Evolutionary conservation across 64 coral and sea anemone species (phyloP).

Genomic region (Montipora efflorescens): DNA sequence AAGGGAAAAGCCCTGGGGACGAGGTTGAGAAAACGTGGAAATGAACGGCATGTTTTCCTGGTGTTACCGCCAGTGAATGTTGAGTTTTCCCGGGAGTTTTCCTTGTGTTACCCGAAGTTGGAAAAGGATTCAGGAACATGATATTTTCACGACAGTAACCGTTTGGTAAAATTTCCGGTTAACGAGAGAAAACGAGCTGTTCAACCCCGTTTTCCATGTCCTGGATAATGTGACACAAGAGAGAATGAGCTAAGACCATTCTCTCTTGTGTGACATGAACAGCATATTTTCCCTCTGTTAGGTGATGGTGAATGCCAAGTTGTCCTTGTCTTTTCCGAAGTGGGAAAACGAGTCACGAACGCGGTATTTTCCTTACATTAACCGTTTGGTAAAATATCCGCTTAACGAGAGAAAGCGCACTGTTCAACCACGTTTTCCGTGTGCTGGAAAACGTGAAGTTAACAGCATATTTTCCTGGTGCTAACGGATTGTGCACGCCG

Average conservation of each 20-base stretch:
- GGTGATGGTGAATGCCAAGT: too few relatives aligned
- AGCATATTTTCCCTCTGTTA: too few relatives aligned
- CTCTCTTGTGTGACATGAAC: too few relatives aligned
- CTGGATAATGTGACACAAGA: too few relatives aligned
- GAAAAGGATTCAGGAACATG: neutral
- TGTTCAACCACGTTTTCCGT: neutral
- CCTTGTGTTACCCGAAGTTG: neutral
- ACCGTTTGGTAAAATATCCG: neutral
- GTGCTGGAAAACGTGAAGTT: neutral
- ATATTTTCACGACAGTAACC: neutral
- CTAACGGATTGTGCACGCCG: too few relatives aligned
- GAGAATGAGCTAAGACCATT: too few relatives aligned
- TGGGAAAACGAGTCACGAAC: neutral
- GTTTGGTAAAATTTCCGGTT: neutral
- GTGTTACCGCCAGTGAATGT: too few relatives aligned
- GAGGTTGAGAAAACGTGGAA: too few relatives aligned
- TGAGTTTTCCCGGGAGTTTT: neutral
- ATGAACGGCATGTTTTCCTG: too few relatives aligned
- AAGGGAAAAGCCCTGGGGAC: too few relatives aligned
- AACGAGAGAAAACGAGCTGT: too few relatives aligned
- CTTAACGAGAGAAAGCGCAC: neutral
- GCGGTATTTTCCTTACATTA: neutral
- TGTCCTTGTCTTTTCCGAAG: too few relatives aligned
- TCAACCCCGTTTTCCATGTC: neutral
- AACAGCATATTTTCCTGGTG: neutral